Conservation (phyloP, 1,140 invertebrate species). For the Aphaenogaster ashmeadi region DNA sequence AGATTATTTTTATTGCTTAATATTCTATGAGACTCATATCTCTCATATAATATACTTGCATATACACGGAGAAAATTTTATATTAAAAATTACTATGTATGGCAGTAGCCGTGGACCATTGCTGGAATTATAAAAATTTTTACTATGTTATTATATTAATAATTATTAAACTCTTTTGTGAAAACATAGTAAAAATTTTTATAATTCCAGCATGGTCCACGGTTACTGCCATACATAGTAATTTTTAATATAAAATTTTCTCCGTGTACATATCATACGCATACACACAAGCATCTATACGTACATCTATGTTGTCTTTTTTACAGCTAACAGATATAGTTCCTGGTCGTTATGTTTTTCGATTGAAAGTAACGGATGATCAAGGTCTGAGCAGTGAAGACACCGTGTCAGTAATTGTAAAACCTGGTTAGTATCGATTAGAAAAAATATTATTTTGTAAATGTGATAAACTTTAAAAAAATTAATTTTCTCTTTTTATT, state of each 20-base stretch:
- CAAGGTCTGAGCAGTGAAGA: slow-evolving; percentile 94
- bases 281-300: background rate
- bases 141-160: too few relatives aligned
- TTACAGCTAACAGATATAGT: slow-evolving; percentile 93
- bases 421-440: slow-evolving; percentile 88
- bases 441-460: background rate
- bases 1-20: slow-evolving; percentile 23
- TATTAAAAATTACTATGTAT: too few relatives aligned
- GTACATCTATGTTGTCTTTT: slow-evolving; percentile 66
- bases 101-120: too few relatives aligned
- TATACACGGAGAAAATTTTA: too few relatives aligned
- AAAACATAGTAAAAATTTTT: too few relatives aligned
- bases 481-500: slow-evolving; percentile 58
- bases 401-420: slow-evolving; percentile 94
- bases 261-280: slow-evolving; percentile 4
- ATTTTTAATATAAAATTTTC: too few relatives aligned
- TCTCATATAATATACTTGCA: background rate
- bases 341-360: slow-evolving; percentile 95
- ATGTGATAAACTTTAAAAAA: slow-evolving; percentile 20
- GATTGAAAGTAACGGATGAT: slow-evolving; percentile 95
- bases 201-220: too few relatives aligned
- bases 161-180: too few relatives aligned
- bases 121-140: too few relatives aligned
- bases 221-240: too few relatives aligned
- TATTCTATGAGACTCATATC: background rate